Conservation (phyloP, 2,797 vertebrate species). For the Sebastiscus albofasciatus region DNA sequence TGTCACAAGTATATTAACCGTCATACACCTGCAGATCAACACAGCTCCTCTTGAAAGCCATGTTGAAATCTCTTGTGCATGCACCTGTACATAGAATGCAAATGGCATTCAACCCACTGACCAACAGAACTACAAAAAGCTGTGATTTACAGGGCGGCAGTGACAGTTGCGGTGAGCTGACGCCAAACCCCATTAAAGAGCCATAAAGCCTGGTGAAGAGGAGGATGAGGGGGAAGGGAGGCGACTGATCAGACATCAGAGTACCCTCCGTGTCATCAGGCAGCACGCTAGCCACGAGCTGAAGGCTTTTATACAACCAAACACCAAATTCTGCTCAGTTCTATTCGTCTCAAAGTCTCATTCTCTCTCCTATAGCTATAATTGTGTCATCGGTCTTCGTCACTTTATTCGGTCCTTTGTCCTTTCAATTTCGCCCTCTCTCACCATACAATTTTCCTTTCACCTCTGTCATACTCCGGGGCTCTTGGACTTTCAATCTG, state of each 20-base stretch:
- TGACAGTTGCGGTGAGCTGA: neutral
- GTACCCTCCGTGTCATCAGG: neutral
- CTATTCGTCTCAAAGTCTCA: neutral
- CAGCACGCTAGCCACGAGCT: neutral
- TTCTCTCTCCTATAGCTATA: neutral
- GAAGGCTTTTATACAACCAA: neutral
- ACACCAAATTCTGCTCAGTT: neutral
- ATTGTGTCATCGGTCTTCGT: neutral
- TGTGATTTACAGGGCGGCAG: neutral
- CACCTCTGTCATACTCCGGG: neutral
- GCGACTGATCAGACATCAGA: neutral
- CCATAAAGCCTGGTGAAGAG: conserved; percentile 3
- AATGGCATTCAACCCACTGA: neutral
- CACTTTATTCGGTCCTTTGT: neutral
- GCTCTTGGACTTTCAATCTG: conserved; percentile 1
- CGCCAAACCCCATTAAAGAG: conserved; percentile 15
- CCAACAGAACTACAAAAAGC: neutral
- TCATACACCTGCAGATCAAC: neutral
- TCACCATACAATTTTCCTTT: conserved; percentile 21
- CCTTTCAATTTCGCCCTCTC: neutral
- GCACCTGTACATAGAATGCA: neutral
- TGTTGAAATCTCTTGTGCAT: neutral
- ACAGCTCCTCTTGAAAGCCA: neutral
- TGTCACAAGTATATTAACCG: no score
- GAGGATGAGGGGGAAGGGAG: neutral